Evolutionary conservation across 2,888 invertebrate genomes (phyloP).

Genomic region (Isotomurus palustris): DNA sequence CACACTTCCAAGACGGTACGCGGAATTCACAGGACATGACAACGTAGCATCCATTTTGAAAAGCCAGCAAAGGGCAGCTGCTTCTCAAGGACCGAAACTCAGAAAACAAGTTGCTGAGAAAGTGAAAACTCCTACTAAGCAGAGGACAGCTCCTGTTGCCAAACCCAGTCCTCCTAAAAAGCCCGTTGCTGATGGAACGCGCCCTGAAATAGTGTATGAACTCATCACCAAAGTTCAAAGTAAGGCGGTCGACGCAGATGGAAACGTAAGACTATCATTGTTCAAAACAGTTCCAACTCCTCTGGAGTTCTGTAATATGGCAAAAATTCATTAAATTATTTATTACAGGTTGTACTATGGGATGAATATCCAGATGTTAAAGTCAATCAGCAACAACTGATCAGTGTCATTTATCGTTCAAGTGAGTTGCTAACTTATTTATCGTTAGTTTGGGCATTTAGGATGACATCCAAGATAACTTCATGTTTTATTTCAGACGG

Average conservation of each 20-base stretch:
- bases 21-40: slow-evolving; percentile 31
- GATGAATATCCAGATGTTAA: slow-evolving; percentile 17
- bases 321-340: neutral
- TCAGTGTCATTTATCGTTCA: slow-evolving; percentile 21
- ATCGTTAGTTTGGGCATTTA: too few relatives aligned
- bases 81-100: neutral
- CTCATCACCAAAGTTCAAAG: slow-evolving; percentile 16
- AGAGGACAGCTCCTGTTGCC: slow-evolving; percentile 6
- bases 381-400: slow-evolving; percentile 21
- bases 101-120: slow-evolving; percentile 5
- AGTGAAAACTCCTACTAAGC: slow-evolving; percentile 9
- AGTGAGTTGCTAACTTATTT: too few relatives aligned
- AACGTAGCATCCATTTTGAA: slow-evolving; percentile 35
- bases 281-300: neutral
- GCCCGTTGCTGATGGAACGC: slow-evolving; percentile 13
- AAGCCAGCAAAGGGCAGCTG: slow-evolving; percentile 23
- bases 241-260: slow-evolving; percentile 21
- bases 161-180: slow-evolving; percentile 22
- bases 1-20: slow-evolving; percentile 30
- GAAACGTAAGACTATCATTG: slow-evolving; percentile 24
- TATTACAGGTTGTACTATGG: slow-evolving; percentile 15
- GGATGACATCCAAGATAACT: slow-evolving; percentile 3
- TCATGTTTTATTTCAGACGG: slow-evolving; percentile 22
- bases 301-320: neutral
- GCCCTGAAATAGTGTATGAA: slow-evolving; percentile 25